Base-by-base conservation (phyloP, 2,888 invertebrate species). In the Morpho deidamia region DNA sequence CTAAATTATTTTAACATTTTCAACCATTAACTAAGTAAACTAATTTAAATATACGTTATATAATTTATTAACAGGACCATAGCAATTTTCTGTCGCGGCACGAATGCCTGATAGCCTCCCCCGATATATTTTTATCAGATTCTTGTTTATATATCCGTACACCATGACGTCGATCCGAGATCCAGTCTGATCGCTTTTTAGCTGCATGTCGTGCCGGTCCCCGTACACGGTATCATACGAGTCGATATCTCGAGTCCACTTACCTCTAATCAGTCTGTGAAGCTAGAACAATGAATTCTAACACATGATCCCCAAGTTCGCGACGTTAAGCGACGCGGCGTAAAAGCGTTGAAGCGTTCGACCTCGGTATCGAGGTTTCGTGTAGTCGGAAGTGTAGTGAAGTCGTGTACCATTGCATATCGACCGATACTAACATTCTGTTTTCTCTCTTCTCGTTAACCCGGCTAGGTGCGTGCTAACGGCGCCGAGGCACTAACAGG, bases 391-490 rank as follows among this genome's bases (percentile, higher is more conserved):
- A n/a, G n/a, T n/a, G n/a, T n/a, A n/a, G n/a, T n/a, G n/a, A n/a
- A n/a, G n/a, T n/a, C n/a, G n/a, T n/a, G n/a, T n/a, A 82, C 81
- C 81, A 82, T 81, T 84, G 83, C 86, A 85, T 88, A 87, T 82
- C 77, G 88, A 87, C 81, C 87, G 82, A 89, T 90, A 92, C 92
- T 92, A 92, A 92, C 92, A 92, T 91, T 91, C 92, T 92, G 92
- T 92, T 92, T 92, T 91, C 90, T 91, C 91, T 91, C 91, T 92
- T 92, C 92, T 92, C 91, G 92, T 92, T 92, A 92, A 92, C 91
- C 91, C 90, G 92, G 92, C 92, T 93, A 94, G 94, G 93, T 93
- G 93, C 93, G 94, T 94, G 94, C 93, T 94, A 94, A 93, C 92
- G 90, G 90, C 90, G 86, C 81, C 78, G 88, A 79, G 85, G 87